Percentiles rank a stretch among this genome's conserved stretches.
Conservation (phyloP, 2,888 invertebrate genomes). For the Salticus scenicus region DNA sequence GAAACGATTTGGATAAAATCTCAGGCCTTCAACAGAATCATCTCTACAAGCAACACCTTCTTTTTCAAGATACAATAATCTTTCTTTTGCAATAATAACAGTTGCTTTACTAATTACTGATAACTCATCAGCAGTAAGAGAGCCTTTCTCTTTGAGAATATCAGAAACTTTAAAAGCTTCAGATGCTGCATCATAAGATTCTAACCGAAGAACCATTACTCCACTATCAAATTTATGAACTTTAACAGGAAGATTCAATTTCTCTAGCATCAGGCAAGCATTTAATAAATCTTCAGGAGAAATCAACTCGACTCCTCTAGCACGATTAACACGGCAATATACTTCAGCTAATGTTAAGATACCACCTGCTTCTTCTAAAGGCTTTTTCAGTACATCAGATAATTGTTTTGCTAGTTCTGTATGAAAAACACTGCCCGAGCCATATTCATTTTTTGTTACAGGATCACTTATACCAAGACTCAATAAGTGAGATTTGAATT, state of each 20-base stretch:
- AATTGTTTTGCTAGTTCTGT: slow-evolving; percentile 89
- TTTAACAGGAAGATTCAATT: slow-evolving; percentile 74
- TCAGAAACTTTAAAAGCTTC: slow-evolving; percentile 76
- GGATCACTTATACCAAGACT: slow-evolving; percentile 98
- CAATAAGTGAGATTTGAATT: slow-evolving; percentile 95
- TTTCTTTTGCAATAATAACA: slow-evolving; percentile 91
- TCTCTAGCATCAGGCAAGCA: slow-evolving; percentile 86
- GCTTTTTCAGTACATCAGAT: slow-evolving; percentile 86
- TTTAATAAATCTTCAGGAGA: slow-evolving; percentile 97
- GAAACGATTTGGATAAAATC: slow-evolving; percentile 95
- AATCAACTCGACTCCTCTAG: slow-evolving; percentile 91
- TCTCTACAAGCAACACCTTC: slow-evolving; percentile 92
- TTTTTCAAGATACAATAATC: slow-evolving; percentile 88
- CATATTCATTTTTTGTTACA: slow-evolving; percentile 92
- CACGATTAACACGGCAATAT: slow-evolving; percentile 96
- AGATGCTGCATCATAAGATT: slow-evolving; percentile 79
- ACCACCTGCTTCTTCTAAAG: slow-evolving; percentile 90
- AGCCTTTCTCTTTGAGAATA: slow-evolving; percentile 79
- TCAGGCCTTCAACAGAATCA: slow-evolving; percentile 94
- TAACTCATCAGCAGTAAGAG: slow-evolving; percentile 89
- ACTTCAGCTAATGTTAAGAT: slow-evolving; percentile 98
- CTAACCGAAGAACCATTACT: slow-evolving; percentile 93
- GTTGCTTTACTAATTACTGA: slow-evolving; percentile 89
- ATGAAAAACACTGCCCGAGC: slow-evolving; percentile 89
- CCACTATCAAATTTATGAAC: slow-evolving; percentile 92